phyloP scores from a whole-genome alignment of 1,140 invertebrate species.

The Drosophila nikananu region DNA sequence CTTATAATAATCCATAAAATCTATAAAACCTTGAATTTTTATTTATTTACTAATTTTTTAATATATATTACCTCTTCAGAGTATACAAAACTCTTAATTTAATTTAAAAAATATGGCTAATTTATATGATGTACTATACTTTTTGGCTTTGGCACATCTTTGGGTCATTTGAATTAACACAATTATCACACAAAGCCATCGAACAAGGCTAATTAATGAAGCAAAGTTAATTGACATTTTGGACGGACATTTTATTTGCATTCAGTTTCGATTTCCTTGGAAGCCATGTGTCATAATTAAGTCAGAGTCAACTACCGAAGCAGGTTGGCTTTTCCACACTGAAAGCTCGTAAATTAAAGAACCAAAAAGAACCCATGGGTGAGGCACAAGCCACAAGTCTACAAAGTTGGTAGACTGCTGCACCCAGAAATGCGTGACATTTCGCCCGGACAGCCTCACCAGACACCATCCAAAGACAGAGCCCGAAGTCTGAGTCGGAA shows the following conservation, averaged over 20 bases:
- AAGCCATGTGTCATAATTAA: conserved; percentile 54
- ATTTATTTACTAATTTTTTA: neutral
- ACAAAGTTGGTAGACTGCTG: conserved; percentile 29
- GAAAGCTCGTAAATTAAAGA: conserved; percentile 3
- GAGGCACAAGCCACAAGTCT: conserved; percentile 61
- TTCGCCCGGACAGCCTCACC: conserved; percentile 58
- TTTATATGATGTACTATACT: conserved; percentile 22
- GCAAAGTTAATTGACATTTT: conserved; percentile 42
- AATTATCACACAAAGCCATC: conserved; percentile 26
- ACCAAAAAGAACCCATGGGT: conserved; percentile 35
- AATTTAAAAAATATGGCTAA: neutral
- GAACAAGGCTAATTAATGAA: conserved; percentile 48
- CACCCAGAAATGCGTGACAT: conserved; percentile 78
- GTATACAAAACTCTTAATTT: neutral
- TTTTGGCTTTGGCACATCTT: conserved; percentile 20
- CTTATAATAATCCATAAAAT: too few species aligned
- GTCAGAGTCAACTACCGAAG: conserved; percentile 30
- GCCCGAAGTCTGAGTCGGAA: conserved; percentile 12
- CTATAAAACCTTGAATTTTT: neutral
- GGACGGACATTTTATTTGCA: conserved; percentile 9
- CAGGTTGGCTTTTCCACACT: conserved; percentile 30
- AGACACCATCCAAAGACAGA: conserved; percentile 28
- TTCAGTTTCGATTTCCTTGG: conserved; percentile 20
- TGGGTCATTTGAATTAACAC: conserved; percentile 57
- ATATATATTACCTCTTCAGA: conserved; percentile 3